These are phyloP conservation scores for Galbula dea DNA, from an alignment of 2,113 vertebrate genomes.

Conservation along the genomic window DNA sequence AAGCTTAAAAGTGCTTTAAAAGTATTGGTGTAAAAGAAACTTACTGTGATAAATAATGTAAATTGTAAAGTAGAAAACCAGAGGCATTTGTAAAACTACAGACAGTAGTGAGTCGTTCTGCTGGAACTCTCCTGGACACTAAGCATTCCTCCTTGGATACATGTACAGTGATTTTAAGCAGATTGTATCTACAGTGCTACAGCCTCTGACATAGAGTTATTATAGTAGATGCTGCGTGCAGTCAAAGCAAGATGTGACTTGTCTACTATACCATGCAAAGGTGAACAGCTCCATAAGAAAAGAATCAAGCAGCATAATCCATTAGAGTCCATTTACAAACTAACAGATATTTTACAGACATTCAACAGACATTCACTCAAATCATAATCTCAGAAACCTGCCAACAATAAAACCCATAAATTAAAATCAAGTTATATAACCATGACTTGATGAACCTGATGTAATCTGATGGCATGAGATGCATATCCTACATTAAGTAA, in stretches of 20 bases:
- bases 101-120: background rate
- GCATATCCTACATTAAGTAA: constrained; percentile 39
- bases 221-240: background rate
- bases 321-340: constrained; percentile 67
- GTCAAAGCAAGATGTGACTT: constrained; percentile 59
- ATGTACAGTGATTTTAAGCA: background rate
- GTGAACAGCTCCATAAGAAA: constrained; percentile 49
- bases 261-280: constrained; percentile 58
- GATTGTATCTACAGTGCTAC: background rate
- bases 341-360: constrained; percentile 66
- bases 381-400: constrained; percentile 64
- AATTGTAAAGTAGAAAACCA: background rate
- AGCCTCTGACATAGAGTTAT: constrained; percentile 56
- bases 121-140: background rate
- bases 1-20: background rate
- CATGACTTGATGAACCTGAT: constrained; percentile 67
- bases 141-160: background rate
- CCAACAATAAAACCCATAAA: constrained; percentile 66
- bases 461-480: constrained; percentile 60
- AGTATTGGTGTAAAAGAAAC: background rate
- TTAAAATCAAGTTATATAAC: constrained; percentile 69
- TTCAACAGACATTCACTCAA: constrained; percentile 65
- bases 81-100: background rate
- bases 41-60: background rate
- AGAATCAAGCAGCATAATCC: constrained; percentile 38